These are phyloP conservation scores for Latrodectus geometricus DNA, from an alignment of 1,140 invertebrate species.

Conservation along the genomic window DNA sequence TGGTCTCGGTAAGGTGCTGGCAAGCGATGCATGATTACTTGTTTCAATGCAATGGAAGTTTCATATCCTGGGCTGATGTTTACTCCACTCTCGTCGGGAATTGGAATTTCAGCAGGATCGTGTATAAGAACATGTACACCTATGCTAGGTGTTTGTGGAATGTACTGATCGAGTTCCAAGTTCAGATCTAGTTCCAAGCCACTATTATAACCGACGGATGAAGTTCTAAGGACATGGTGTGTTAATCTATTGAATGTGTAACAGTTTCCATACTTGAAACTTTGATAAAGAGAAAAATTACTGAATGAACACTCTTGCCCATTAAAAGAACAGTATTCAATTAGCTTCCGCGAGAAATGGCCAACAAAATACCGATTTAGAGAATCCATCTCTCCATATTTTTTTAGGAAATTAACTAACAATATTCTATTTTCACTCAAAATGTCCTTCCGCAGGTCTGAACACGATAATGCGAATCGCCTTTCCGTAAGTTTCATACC, in stretches of 20 bases:
- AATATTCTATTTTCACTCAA: neutral
- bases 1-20: neutral
- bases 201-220: neutral
- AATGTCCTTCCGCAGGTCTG: neutral
- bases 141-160: constrained; percentile 57
- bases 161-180: neutral
- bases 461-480: neutral
- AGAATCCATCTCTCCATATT: neutral
- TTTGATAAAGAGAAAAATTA: neutral
- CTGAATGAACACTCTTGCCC: neutral
- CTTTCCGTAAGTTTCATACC: neutral
- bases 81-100: constrained; percentile 69
- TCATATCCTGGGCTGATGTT: constrained; percentile 67
- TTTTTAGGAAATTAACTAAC: neutral
- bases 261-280: constrained; percentile 21
- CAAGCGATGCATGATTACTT: neutral
- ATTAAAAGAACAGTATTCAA: constrained; percentile 11
- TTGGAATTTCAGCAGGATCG: constrained; percentile 66
- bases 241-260: constrained; percentile 1
- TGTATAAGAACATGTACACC: constrained; percentile 69
- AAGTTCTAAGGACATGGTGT: neutral
- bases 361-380: neutral
- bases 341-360: neutral
- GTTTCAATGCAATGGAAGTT: constrained; percentile 66
- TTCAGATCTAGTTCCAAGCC: constrained; percentile 1